phyloP scores from a whole-genome alignment of 1,140 invertebrate genomes.

The Drosophila willistoni region DNA sequence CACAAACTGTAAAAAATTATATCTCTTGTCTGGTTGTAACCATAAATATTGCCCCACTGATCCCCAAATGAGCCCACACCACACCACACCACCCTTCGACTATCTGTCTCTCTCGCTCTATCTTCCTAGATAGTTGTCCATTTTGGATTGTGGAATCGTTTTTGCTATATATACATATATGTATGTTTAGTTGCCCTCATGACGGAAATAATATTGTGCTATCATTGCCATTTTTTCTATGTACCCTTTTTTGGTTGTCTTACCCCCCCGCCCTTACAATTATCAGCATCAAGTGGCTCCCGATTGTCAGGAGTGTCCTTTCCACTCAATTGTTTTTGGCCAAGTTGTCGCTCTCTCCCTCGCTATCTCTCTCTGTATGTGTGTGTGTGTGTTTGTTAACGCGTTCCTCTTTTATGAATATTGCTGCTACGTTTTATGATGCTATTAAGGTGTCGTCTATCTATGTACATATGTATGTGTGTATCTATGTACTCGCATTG shows the following conservation, averaged over 20 bases:
- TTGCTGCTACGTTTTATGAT: conserved; percentile 62
- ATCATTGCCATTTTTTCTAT: conserved; percentile 61
- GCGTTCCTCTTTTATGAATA: conserved; percentile 45
- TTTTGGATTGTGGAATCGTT: not conserved
- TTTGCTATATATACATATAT: not conserved
- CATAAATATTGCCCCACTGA: conserved; percentile 48
- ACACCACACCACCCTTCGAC: no score
- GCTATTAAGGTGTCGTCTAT: conserved; percentile 63
- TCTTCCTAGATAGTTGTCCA: conserved; percentile 14
- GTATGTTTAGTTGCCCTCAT: conserved; percentile 56
- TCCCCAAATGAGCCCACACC: conserved; percentile 12
- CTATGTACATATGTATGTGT: not conserved
- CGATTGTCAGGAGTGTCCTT: conserved; percentile 19
- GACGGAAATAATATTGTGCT: conserved; percentile 70
- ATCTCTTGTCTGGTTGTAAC: conserved; percentile 43
- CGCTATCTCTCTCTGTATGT: not conserved
- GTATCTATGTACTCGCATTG: conserved; percentile 1
- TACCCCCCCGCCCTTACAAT: not conserved
- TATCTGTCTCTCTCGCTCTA: not conserved
- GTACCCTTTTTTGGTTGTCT: conserved; percentile 26
- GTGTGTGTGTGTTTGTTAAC: conserved; percentile 31
- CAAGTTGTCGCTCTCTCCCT: not conserved
- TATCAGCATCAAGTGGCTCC: conserved; percentile 21
- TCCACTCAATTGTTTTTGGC: conserved; percentile 29
- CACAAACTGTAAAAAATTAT: conserved; percentile 53